Percentiles rank a stretch among this genome's conserved stretches.
These are phyloP conservation scores for Acleris literana DNA, from an alignment of 2,888 invertebrate species.

Conservation along the genomic window DNA sequence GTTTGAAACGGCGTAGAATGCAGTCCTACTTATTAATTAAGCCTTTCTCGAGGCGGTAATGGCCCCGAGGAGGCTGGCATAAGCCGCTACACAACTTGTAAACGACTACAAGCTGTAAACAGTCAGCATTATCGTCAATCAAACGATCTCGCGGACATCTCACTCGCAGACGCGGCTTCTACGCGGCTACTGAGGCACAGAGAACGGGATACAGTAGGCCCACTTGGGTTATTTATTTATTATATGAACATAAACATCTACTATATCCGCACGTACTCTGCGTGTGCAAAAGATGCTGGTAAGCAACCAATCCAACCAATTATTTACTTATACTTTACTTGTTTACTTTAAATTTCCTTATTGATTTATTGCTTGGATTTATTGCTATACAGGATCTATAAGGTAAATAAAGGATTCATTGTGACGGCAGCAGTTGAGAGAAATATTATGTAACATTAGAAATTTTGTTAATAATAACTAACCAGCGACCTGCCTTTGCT, in stretches of 20 bases:
- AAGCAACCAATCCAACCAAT: too few relatives aligned
- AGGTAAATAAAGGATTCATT: too few relatives aligned
- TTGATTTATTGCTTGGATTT: too few relatives aligned
- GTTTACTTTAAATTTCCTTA: too few relatives aligned
- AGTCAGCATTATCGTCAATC: conserved; percentile 53
- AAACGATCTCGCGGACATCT: conserved; percentile 67
- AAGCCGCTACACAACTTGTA: conserved; percentile 8
- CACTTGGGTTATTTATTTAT: neutral
- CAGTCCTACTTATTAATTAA: conserved; percentile 11
- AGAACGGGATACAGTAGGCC: conserved; percentile 24
- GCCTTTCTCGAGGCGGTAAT: neutral
- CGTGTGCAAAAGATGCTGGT: too few relatives aligned
- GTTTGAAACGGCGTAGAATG: conserved; percentile 1
- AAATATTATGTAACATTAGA: too few relatives aligned
- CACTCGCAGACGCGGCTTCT: conserved; percentile 62
- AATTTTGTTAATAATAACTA: too few relatives aligned
- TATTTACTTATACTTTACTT: too few relatives aligned
- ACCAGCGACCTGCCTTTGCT: too few relatives aligned
- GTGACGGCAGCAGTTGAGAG: too few relatives aligned
- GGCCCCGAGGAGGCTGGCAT: neutral
- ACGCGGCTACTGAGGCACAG: conserved; percentile 58
- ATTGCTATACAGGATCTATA: too few relatives aligned
- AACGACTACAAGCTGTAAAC: conserved; percentile 31
- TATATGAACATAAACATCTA: neutral
- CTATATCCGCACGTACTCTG: too few relatives aligned